phyloP scores from a whole-genome alignment of 1,140 invertebrate genomes.

The Drosophila sucinea region DNA sequence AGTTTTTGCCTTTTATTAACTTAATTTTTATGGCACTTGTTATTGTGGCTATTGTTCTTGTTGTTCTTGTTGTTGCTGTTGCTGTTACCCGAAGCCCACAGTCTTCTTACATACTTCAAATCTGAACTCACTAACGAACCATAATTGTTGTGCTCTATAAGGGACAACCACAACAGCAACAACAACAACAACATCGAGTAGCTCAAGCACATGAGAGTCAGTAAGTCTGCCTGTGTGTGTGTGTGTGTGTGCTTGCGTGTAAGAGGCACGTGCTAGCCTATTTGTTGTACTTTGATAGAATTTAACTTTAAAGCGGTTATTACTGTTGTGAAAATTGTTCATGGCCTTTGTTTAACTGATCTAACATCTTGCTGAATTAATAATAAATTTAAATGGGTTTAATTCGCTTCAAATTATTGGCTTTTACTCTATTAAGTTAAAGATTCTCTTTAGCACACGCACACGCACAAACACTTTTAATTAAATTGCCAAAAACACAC shows the following conservation, averaged over 20 bases:
- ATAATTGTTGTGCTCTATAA: slow-evolving; percentile 79
- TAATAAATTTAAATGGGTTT: not conserved
- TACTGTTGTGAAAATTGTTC: not conserved
- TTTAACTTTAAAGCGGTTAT: slow-evolving; percentile 49
- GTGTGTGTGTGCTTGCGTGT: slow-evolving; percentile 17
- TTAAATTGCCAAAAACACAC: slow-evolving; percentile 55
- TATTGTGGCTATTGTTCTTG: slow-evolving; percentile 54
- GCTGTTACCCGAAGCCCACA: not conserved
- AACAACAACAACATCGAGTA: slow-evolving; percentile 40
- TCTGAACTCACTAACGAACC: slow-evolving; percentile 78
- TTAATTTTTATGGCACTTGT: slow-evolving; percentile 82
- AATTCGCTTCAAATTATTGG: not conserved
- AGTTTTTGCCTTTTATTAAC: slow-evolving; percentile 80
- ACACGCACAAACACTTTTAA: slow-evolving; percentile 35
- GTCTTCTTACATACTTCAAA: slow-evolving; percentile 69
- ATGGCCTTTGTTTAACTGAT: no score
- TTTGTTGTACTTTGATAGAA: slow-evolving; percentile 67
- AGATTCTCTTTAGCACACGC: slow-evolving; percentile 13
- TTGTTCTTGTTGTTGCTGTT: slow-evolving; percentile 49
- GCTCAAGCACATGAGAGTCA: slow-evolving; percentile 40
- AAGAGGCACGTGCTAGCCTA: slow-evolving; percentile 43
- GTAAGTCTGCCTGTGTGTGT: slow-evolving; percentile 7
- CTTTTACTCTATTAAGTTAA: slow-evolving; percentile 13
- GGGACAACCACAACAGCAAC: slow-evolving; percentile 45
- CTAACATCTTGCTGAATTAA: no score